Base-by-base conservation (phyloP, 1,140 invertebrate species). In the Scylla paramamosain region DNA sequence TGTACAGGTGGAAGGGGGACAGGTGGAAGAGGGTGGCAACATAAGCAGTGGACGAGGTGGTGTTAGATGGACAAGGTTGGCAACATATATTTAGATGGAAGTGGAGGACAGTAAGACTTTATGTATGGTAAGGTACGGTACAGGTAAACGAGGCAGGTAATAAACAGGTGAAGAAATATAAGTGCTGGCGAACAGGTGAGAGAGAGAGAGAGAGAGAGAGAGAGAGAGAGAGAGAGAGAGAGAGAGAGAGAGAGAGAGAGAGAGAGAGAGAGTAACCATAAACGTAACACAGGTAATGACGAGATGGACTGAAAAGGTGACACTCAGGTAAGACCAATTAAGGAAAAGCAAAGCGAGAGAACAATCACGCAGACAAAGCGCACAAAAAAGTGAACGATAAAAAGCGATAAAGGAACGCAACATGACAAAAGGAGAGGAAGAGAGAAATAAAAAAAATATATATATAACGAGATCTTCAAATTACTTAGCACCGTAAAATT, bases 201-300 rank as follows among this genome's bases (percentile, higher is more conserved):
- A 77, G n/a, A 77, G 20, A 77, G 67, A 77, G n/a, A n/a, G 67
- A 77, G 67, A 77, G 67, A 77, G 67, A 77, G 67, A 77, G 67
- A 77, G 67, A 77, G 67, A 77, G 67, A 77, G 67, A 77, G 67
- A 77, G 67, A 77, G 67, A 77, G 67, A 77, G 67, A 77, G 67
- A 77, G 67, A 77, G 67, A 77, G 67, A 77, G 67, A 77, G 67
- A 77, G 67, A 77, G 67, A 77, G 67, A 77, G 67, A 77, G 67
- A 77, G 67, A 77, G 67, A 77, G 67, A 77, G 67, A 77, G 67
- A 77, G 39, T 2, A 6, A 39, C 39, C 67, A 77, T 25, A n/a
- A 16, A 77, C 20, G 67, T 77, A 20, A n/a, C 25, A n/a, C 12
- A 77, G 25, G n/a, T 77, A 59, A 59, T 77, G 67, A 77, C 67